Evolutionary conservation across 2,113 vertebrate species (phyloP).

Genomic region (Dascyllus trimaculatus): DNA sequence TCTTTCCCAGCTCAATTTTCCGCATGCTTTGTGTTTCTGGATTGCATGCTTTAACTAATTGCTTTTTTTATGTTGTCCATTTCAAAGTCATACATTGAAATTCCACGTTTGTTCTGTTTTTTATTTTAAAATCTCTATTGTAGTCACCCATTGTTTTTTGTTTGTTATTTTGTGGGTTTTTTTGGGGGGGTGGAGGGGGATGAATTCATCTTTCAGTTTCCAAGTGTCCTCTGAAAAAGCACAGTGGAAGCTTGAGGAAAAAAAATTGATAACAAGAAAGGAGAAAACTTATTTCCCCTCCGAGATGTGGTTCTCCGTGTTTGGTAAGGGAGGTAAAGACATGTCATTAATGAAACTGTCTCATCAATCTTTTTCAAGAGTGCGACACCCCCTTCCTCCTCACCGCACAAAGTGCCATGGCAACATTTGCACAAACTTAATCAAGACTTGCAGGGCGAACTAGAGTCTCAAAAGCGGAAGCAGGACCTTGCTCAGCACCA

Average conservation of each 20-base stretch:
- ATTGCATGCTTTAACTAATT: conserved; percentile 73
- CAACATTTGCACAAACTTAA: conserved; percentile 94
- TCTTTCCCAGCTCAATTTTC: conserved; percentile 44
- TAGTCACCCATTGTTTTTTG: neutral
- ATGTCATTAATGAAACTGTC: conserved; percentile 93
- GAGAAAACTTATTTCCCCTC: conserved; percentile 68
- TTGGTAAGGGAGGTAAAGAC: conserved; percentile 77
- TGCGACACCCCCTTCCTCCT: conserved; percentile 83
- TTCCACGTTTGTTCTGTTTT: neutral
- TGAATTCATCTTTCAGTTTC: conserved; percentile 37
- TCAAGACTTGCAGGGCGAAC: conserved; percentile 91
- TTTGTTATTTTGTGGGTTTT: conserved; percentile 15
- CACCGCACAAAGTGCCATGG: conserved; percentile 88
- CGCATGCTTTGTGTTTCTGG: conserved; percentile 67
- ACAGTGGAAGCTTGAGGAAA: conserved; percentile 80
- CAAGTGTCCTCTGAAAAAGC: conserved; percentile 81
- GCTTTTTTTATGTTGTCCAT: conserved; percentile 15
- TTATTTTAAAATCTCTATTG: conserved; percentile 1
- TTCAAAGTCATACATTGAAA: conserved; percentile 1
- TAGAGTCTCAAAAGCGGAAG: conserved; percentile 92
- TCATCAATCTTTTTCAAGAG: conserved; percentile 98
- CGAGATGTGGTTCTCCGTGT: conserved; percentile 95
- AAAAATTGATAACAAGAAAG: conserved; percentile 25
- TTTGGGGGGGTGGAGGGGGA: neutral
- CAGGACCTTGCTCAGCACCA: conserved; percentile 92